phyloP scores from a whole-genome alignment of 2,113 vertebrate species.

The Cygnus atratus region DNA sequence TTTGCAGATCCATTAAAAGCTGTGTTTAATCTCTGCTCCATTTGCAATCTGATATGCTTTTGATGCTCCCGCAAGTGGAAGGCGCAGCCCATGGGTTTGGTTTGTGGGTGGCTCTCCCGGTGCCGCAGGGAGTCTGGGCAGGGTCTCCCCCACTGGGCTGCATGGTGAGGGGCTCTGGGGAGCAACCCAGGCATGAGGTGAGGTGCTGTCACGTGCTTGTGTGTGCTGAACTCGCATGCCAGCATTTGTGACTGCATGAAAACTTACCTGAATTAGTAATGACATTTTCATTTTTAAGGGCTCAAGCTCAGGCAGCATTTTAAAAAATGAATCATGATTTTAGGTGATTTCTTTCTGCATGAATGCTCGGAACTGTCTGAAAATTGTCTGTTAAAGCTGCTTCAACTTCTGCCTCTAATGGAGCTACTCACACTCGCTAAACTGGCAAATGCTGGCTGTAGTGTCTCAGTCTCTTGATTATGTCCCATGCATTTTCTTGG shows the following conservation, averaged over 20 bases:
- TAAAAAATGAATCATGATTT: constrained; percentile 11
- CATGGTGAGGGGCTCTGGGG: not conserved
- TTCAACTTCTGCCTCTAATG: not conserved
- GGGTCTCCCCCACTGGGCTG: not conserved
- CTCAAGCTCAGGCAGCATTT: not conserved
- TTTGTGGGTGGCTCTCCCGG: not conserved
- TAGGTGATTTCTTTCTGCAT: constrained; percentile 16
- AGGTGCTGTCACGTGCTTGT: fast-evolving
- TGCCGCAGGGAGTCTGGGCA: not conserved
- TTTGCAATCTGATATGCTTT: not conserved
- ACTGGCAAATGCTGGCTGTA: not conserved
- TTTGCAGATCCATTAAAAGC: constrained; percentile 27
- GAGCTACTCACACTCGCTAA: not conserved
- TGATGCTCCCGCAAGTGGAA: not conserved
- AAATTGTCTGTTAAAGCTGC: not conserved
- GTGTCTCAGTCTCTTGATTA: not conserved
- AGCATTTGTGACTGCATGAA: not conserved
- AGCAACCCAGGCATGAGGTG: not conserved
- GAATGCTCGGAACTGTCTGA: constrained; percentile 2
- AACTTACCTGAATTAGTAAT: not conserved
- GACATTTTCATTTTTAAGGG: not conserved
- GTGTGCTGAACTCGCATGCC: not conserved
- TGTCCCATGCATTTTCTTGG: not conserved
- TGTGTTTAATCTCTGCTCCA: constrained; percentile 4
- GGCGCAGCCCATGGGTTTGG: not conserved